Evolutionary conservation across 2,113 vertebrate species (phyloP).

Genomic region (Centropus bengalensis): DNA sequence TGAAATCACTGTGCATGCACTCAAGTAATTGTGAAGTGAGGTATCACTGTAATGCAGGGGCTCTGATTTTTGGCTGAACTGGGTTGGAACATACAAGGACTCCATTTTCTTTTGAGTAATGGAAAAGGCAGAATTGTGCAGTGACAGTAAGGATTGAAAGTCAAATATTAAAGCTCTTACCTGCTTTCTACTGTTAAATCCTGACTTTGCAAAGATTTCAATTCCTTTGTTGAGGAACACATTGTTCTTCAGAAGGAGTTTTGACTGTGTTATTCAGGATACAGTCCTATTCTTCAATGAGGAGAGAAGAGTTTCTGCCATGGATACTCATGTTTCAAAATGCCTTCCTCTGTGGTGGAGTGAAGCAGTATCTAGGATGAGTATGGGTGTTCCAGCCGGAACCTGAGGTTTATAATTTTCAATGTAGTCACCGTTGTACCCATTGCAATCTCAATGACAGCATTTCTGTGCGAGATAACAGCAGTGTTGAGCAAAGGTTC

Average conservation of each 20-base stretch:
- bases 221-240: background rate
- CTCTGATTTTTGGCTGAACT: background rate
- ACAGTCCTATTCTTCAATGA: background rate
- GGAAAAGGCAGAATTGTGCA: background rate
- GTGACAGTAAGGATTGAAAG: background rate
- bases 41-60: background rate
- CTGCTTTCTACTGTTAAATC: background rate
- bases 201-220: background rate
- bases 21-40: background rate
- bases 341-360: background rate
- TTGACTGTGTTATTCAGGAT: background rate
- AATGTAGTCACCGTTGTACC: background rate
- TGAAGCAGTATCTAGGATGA: background rate
- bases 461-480: background rate
- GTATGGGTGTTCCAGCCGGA: background rate
- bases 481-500: background rate
- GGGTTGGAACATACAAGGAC: background rate
- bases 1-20: background rate
- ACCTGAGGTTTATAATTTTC: background rate
- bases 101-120: background rate
- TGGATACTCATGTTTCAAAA: background rate
- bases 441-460: background rate
- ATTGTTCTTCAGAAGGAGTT: background rate
- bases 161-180: background rate
- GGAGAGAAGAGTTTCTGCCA: background rate